These are phyloP conservation scores for Anguilla anguilla DNA, from an alignment of 2,797 vertebrate species.

Conservation along the genomic window DNA sequence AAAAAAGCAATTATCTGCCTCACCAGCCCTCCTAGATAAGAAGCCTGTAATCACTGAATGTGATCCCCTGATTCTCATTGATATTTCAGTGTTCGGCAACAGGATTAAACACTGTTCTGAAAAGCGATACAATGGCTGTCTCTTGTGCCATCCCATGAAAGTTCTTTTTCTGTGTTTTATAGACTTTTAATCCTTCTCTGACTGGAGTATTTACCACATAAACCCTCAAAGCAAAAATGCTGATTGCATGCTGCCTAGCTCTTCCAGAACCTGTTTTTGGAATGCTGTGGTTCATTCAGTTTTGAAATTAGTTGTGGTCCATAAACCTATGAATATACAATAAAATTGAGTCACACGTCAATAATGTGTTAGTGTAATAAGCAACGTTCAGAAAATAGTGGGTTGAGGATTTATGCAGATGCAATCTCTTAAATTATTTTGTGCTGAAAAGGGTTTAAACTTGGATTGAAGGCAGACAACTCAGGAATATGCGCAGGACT, in stretches of 20 bases:
- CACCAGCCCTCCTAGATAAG: slow-evolving; percentile 7
- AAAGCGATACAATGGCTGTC: neutral
- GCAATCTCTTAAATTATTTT: neutral
- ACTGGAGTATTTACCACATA: neutral
- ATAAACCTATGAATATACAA: neutral
- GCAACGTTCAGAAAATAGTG: neutral
- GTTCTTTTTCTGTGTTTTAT: neutral
- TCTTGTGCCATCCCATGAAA: neutral
- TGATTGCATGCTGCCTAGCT: neutral
- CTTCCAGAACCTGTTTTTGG: neutral
- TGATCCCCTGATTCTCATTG: neutral
- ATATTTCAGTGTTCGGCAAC: neutral
- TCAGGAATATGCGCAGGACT: neutral
- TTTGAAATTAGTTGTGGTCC: neutral
- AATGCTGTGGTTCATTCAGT: neutral
- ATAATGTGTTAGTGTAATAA: neutral
- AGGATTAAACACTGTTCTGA: neutral
- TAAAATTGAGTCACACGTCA: neutral
- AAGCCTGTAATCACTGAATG: neutral
- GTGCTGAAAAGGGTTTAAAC: neutral
- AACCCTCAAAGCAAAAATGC: neutral
- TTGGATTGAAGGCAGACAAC: neutral
- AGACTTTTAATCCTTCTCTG: neutral
- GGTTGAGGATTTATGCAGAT: neutral
- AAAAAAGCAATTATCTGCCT: slow-evolving; percentile 12